Evolutionary conservation across 1,140 invertebrate species (phyloP).

Genomic region (Heterodera schachtii): DNA sequence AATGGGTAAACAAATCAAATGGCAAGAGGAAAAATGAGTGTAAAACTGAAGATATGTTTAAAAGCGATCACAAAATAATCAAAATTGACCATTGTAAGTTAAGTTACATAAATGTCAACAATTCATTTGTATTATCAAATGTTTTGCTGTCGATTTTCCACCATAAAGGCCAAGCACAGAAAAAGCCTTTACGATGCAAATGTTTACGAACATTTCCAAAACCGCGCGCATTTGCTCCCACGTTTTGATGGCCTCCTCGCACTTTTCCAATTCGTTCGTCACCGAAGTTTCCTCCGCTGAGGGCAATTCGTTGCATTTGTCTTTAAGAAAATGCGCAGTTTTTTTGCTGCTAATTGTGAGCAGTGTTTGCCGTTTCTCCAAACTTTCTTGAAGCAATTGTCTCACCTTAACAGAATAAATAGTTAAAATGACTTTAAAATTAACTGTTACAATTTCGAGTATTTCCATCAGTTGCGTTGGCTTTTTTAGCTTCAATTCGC

Average conservation of each 20-base stretch:
- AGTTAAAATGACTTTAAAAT: neutral
- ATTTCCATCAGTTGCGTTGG: constrained; percentile 89
- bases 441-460: constrained; percentile 63
- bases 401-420: neutral
- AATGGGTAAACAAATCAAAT: too few relatives aligned
- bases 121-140: too few relatives aligned
- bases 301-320: constrained; percentile 71
- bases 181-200: too few relatives aligned
- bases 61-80: too few relatives aligned
- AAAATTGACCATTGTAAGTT: too few relatives aligned
- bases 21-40: too few relatives aligned
- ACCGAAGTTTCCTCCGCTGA: constrained; percentile 74
- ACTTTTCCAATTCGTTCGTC: constrained; percentile 75
- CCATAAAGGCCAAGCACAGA: neutral
- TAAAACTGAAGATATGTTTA: too few relatives aligned
- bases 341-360: neutral
- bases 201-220: constrained; percentile 85
- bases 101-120: too few relatives aligned
- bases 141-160: too few relatives aligned
- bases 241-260: constrained; percentile 95
- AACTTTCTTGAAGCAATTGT: neutral
- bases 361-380: neutral
- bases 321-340: constrained; percentile 82
- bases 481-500: constrained; percentile 94
- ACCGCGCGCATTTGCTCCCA: constrained; percentile 96